These are phyloP conservation scores for Cosmia pyralina DNA, from an alignment of 2,888 invertebrate species.

Conservation along the genomic window DNA sequence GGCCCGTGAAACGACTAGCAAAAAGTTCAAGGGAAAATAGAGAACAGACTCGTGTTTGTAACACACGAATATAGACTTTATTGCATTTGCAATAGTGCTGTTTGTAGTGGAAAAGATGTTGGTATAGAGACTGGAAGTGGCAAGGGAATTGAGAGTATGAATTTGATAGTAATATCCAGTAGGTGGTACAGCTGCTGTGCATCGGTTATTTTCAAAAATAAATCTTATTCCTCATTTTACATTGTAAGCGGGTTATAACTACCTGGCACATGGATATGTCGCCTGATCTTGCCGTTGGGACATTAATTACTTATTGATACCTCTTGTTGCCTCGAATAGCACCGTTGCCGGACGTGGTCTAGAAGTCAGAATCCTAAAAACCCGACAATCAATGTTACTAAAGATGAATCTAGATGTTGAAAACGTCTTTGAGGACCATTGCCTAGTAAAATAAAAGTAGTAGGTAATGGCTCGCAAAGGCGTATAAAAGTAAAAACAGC, in stretches of 20 bases:
- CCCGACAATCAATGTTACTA: not conserved
- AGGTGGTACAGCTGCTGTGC: not conserved
- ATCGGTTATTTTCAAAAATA: not conserved
- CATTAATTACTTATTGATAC: not conserved
- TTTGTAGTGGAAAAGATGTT: not conserved
- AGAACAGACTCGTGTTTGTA: slow-evolving; percentile 7
- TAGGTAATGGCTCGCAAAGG: too few species aligned
- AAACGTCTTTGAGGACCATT: not conserved
- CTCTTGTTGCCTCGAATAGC: not conserved
- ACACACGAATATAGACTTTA: slow-evolving; percentile 44
- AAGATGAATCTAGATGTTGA: not conserved
- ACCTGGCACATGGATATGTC: not conserved
- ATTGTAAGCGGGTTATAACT: too few species aligned
- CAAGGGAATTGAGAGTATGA: not conserved
- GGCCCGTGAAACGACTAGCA: slow-evolving; percentile 27
- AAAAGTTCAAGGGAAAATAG: slow-evolving; percentile 23
- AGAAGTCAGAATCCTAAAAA: not conserved
- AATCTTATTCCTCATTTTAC: too few species aligned
- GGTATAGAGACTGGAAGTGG: slow-evolving; percentile 29
- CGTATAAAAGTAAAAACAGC: too few species aligned
- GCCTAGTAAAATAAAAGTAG: too few species aligned
- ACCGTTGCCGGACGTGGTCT: too few species aligned
- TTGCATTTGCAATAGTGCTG: slow-evolving; percentile 29
- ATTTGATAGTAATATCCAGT: slow-evolving; percentile 10
- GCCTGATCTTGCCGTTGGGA: not conserved